These are phyloP conservation scores for Bombus waltoni DNA, from an alignment of 1,140 invertebrate species.

Conservation along the genomic window DNA sequence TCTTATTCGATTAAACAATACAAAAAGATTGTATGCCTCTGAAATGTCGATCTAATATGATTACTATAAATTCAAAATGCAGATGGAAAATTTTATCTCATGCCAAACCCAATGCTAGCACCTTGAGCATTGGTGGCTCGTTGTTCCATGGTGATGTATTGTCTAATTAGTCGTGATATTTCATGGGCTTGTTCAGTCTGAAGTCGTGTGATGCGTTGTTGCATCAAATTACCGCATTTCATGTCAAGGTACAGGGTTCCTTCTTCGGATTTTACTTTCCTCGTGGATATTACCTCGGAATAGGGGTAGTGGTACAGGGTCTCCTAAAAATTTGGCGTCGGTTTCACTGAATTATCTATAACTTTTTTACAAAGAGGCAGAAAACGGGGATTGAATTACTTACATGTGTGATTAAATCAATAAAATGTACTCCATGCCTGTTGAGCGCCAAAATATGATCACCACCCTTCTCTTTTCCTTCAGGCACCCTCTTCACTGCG, in stretches of 20 bases:
- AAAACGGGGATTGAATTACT: constrained; percentile 73
- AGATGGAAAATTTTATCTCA: constrained; percentile 72
- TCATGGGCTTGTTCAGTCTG: constrained; percentile 98
- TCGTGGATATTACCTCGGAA: constrained; percentile 96
- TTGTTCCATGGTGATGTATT: constrained; percentile 96
- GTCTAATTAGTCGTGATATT: constrained; percentile 96
- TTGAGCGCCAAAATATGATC: constrained; percentile 96
- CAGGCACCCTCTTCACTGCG: constrained; percentile 93
- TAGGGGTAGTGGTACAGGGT: constrained; percentile 96
- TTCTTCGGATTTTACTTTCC: constrained; percentile 96
- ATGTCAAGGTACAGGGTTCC: constrained; percentile 97
- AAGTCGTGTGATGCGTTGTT: constrained; percentile 96
- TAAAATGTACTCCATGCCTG: constrained; percentile 95
- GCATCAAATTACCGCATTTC: constrained; percentile 98
- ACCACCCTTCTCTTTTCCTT: constrained; percentile 87
- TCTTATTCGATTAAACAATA: not conserved
- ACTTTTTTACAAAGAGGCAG: no score
- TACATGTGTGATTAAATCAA: constrained; percentile 95
- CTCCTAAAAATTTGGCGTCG: constrained; percentile 84
- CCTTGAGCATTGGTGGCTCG: constrained; percentile 78
- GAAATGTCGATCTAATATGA: not conserved
- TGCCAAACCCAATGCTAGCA: constrained; percentile 73
- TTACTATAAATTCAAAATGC: not conserved
- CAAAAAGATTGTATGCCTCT: not conserved
- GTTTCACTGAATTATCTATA: not conserved